Evolutionary conservation across 2,797 vertebrate genomes (phyloP).

Genomic region (Helostoma temminkii): DNA sequence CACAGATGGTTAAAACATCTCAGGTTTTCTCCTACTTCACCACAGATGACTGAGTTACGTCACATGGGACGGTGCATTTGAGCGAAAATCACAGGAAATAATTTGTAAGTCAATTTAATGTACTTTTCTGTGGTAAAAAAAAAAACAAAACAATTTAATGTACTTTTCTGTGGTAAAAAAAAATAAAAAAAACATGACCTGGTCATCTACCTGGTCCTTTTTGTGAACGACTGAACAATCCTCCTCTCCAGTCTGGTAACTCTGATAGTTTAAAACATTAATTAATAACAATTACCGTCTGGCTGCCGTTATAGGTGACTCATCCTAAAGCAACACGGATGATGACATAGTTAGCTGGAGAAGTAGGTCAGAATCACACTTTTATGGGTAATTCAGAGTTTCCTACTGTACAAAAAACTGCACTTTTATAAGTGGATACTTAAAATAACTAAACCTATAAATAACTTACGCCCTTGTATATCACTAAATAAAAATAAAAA

Average conservation of each 20-base stretch:
- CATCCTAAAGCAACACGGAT: conserved; percentile 46
- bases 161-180: conserved; percentile 42
- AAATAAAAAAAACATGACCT: too few species aligned
- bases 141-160: conserved; percentile 55
- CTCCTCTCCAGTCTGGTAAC: conserved; percentile 15
- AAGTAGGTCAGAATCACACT: conserved; percentile 47
- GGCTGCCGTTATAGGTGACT: conserved; percentile 35
- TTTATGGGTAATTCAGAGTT: conserved; percentile 14
- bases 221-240: conserved; percentile 36
- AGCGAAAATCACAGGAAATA: too few species aligned
- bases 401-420: conserved; percentile 37
- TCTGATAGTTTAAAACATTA: conserved; percentile 7
- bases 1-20: too few species aligned
- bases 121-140: conserved; percentile 42
- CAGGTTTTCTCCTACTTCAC: conserved; percentile 49
- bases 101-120: conserved; percentile 55
- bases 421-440: conserved; percentile 38
- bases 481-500: conserved; percentile 41
- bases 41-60: conserved; percentile 10
- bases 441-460: conserved; percentile 27
- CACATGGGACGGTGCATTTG: conserved; percentile 34
- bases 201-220: conserved; percentile 43
- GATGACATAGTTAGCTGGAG: conserved; percentile 33
- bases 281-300: conserved; percentile 43
- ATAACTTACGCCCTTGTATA: conserved; percentile 16